Evolutionary conservation across 2,113 vertebrate species (phyloP).

Genomic region (Cochlearius cochlearius): DNA sequence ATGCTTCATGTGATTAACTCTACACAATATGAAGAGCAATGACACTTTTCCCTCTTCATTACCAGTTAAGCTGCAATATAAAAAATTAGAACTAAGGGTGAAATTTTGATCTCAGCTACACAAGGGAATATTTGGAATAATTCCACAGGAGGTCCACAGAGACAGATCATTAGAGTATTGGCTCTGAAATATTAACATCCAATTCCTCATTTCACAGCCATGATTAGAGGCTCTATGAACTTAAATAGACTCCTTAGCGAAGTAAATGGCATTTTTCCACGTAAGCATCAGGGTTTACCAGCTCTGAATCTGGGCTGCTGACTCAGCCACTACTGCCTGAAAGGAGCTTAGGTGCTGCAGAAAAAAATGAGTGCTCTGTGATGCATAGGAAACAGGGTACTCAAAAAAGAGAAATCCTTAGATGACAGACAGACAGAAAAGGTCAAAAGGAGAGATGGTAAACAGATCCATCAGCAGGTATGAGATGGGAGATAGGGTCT

Average conservation of each 20-base stretch:
- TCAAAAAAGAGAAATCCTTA: not conserved
- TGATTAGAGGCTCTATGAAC: slow-evolving; percentile 43
- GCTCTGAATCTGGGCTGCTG: not conserved
- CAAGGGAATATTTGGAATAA: slow-evolving; percentile 34
- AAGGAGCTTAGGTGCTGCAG: not conserved
- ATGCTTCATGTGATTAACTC: slow-evolving; percentile 22
- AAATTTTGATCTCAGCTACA: slow-evolving; percentile 36
- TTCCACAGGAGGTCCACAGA: slow-evolving; percentile 32
- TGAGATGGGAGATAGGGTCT: not conserved
- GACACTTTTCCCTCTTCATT: slow-evolving; percentile 21
- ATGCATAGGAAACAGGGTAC: not conserved
- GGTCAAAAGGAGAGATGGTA: not conserved
- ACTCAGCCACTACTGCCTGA: not conserved
- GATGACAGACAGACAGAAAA: not conserved
- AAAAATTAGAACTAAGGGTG: slow-evolving; percentile 18
- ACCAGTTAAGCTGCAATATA: not conserved
- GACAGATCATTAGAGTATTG: slow-evolving; percentile 29
- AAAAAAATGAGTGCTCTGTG: not conserved
- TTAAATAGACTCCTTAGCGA: not conserved
- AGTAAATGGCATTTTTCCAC: slow-evolving; percentile 33
- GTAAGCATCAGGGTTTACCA: not conserved
- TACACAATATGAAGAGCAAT: not conserved
- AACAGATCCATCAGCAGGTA: not conserved
- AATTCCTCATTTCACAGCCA: slow-evolving; percentile 43
- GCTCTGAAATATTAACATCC: slow-evolving; percentile 48